Conservation (phyloP, 1,140 invertebrate species). For the Diabrotica virgifera region DNA sequence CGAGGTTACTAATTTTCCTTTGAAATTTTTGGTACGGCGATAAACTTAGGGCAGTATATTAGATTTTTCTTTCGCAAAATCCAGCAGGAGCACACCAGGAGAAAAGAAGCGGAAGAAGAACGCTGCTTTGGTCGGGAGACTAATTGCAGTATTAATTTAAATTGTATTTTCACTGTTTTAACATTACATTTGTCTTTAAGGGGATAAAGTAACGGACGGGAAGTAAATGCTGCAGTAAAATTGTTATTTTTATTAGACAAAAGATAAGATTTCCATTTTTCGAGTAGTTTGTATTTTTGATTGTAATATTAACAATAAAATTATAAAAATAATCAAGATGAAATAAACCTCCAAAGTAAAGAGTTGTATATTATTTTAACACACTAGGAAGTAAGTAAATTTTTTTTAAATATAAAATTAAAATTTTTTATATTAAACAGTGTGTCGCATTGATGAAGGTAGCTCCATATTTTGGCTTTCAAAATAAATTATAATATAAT, state of each 20-base stretch:
- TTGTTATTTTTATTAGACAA: not conserved
- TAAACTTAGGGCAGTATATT: conserved; percentile 1
- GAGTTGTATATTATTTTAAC: no score
- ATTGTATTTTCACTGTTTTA: conserved; percentile 15
- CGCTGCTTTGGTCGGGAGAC: conserved; percentile 5
- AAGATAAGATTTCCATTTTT: no score
- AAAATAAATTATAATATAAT: no score
- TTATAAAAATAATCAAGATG: no score
- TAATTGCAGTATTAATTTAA: conserved; percentile 19
- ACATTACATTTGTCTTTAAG: conserved; percentile 7
- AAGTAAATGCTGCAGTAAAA: not conserved
- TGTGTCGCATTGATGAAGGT: no score
- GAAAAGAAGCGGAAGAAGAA: conserved; percentile 9
- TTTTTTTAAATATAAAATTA: no score
- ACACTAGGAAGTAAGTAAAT: no score
- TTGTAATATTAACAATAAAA: no score
- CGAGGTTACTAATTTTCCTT: not conserved
- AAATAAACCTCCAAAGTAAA: no score
- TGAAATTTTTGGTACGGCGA: not conserved
- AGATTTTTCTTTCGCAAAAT: conserved; percentile 4
- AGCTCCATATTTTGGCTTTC: no score
- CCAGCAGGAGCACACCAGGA: not conserved
- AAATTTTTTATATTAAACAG: no score
- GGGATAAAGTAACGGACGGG: not conserved
- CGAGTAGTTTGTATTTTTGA: no score